Percentiles rank a stretch among this genome's conserved stretches.
phyloP scores from a whole-genome alignment of 2,797 vertebrate species.

The Pseudochirops corinnae region DNA sequence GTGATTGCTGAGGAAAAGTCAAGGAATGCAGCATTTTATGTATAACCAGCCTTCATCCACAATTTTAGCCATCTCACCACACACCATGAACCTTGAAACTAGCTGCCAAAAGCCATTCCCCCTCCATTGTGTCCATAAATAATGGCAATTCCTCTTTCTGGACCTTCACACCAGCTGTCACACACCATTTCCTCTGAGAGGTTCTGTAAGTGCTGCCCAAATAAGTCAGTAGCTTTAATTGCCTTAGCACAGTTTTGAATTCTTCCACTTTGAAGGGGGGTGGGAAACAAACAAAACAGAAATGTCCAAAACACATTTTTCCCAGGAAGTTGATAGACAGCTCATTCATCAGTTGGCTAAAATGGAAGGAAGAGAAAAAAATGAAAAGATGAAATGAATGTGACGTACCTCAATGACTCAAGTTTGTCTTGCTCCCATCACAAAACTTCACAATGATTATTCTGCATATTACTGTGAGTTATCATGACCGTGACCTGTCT shows the following conservation, averaged over 20 bases:
- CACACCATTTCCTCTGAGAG: constrained; percentile 70
- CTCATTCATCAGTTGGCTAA: not conserved
- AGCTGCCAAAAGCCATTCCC: constrained; percentile 77
- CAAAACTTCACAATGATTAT: constrained; percentile 86
- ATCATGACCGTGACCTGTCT: constrained; percentile 89
- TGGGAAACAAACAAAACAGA: constrained; percentile 12
- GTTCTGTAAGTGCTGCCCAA: constrained; percentile 70
- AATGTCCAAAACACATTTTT: not conserved
- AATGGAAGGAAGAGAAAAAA: constrained; percentile 33
- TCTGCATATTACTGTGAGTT: constrained; percentile 85
- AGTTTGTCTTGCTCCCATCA: constrained; percentile 83
- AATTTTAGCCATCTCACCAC: constrained; percentile 67
- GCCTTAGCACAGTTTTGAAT: constrained; percentile 69
- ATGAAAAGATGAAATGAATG: constrained; percentile 75
- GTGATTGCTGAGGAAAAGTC: constrained; percentile 56
- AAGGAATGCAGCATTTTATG: constrained; percentile 73
- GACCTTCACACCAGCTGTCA: constrained; percentile 77
- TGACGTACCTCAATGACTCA: constrained; percentile 64
- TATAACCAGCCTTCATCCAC: constrained; percentile 68
- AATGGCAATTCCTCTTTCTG: constrained; percentile 75
- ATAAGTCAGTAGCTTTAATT: constrained; percentile 68
- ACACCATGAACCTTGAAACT: constrained; percentile 75
- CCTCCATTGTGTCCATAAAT: constrained; percentile 73
- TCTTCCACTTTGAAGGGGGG: constrained; percentile 32
- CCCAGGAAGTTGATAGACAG: not conserved